Evolutionary conservation across 1,140 invertebrate genomes (phyloP).

Genomic region (Conopomorpha cramerella): DNA sequence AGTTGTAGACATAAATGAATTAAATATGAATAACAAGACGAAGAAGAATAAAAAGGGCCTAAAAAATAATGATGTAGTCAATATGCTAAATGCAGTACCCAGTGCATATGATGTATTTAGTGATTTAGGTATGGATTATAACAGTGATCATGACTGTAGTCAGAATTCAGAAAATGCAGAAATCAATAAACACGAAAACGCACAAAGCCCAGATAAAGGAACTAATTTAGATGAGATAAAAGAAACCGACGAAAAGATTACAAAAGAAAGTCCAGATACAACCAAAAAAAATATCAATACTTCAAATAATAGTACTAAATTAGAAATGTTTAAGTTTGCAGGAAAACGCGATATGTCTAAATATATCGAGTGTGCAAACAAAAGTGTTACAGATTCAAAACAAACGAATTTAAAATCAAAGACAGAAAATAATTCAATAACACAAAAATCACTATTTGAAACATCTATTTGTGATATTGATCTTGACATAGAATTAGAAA

Average conservation of each 20-base stretch:
- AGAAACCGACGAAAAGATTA: constrained; percentile 1
- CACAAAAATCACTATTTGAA: too few species aligned
- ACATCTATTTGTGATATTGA: too few species aligned
- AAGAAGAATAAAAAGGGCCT: constrained; percentile 8
- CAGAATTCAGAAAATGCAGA: too few species aligned
- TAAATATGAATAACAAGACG: constrained; percentile 16
- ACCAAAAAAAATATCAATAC: constrained; percentile 7
- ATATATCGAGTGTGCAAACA: constrained; percentile 16
- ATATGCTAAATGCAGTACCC: constrained; percentile 34
- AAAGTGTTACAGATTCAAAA: constrained; percentile 3
- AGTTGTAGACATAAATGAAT: constrained; percentile 10
- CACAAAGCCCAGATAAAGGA: neutral
- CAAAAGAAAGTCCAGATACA: neutral
- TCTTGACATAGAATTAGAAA: constrained; percentile 7
- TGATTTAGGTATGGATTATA: constrained; percentile 33
- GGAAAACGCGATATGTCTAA: constrained; percentile 29
- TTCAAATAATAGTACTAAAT: constrained; percentile 22
- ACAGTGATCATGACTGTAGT: too few species aligned
- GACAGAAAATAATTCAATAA: too few species aligned
- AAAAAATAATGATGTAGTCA: constrained; percentile 8
- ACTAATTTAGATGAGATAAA: neutral
- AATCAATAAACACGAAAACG: neutral
- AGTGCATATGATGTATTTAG: constrained; percentile 49
- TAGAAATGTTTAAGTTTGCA: constrained; percentile 42
- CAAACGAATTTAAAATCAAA: too few species aligned